Evolutionary conservation across 2,888 invertebrate genomes (phyloP).

Genomic region (Cerastis leucographa): DNA sequence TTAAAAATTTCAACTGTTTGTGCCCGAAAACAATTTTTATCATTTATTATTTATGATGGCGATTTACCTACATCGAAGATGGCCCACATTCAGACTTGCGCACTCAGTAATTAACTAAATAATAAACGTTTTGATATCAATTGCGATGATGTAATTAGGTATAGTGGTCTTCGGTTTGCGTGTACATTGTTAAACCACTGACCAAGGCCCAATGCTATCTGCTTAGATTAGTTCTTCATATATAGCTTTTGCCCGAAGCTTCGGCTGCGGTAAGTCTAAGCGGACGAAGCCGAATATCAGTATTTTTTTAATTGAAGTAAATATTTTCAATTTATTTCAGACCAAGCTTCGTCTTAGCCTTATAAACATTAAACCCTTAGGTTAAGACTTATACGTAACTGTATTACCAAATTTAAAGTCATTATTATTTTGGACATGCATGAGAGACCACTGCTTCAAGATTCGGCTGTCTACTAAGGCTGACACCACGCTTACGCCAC

Average conservation of each 20-base stretch:
- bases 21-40: constrained; percentile 82
- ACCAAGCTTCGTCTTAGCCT: too few relatives aligned
- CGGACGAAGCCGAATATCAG: too few relatives aligned
- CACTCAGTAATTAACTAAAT: constrained; percentile 69
- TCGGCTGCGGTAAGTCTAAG: too few relatives aligned
- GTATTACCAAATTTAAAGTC: too few relatives aligned
- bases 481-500: too few relatives aligned
- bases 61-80: constrained; percentile 88
- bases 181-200: background rate
- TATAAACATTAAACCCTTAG: too few relatives aligned
- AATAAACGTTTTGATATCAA: constrained; percentile 55
- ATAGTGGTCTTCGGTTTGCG: background rate
- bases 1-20: constrained; percentile 64
- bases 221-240: background rate
- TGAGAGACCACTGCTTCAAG: too few relatives aligned
- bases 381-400: too few relatives aligned
- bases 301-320: too few relatives aligned
- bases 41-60: constrained; percentile 79
- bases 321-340: too few relatives aligned
- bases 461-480: too few relatives aligned
- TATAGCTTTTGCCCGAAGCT: background rate
- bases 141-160: constrained; percentile 56
- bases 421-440: too few relatives aligned
- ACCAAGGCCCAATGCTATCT: background rate
- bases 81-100: constrained; percentile 75